Conservation (phyloP, 2,797 vertebrate genomes). For the Neomorphus geoffroyi region DNA sequence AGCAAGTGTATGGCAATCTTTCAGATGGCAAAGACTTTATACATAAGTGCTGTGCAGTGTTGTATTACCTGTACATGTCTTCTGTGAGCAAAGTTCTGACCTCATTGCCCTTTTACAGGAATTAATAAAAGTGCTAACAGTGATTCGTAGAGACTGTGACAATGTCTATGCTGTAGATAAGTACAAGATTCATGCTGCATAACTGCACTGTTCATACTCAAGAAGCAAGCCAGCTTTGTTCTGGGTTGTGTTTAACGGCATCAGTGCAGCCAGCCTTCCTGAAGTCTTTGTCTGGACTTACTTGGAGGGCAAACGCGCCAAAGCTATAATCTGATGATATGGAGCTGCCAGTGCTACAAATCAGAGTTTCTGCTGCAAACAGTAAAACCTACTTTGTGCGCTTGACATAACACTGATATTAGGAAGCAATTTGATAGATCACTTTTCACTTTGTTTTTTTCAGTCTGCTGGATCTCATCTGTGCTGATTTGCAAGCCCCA, state of each 20-base stretch:
- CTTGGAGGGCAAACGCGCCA: not conserved
- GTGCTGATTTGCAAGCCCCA: conserved; percentile 7
- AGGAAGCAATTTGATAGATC: not conserved
- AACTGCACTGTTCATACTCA: not conserved
- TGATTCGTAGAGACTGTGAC: not conserved
- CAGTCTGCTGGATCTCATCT: not conserved
- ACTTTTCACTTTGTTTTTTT: not conserved
- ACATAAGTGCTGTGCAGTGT: not conserved
- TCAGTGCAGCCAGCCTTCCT: not conserved
- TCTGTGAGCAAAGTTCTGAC: not conserved
- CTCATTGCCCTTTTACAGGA: not conserved
- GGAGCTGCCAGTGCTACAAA: not conserved
- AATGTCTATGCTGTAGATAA: not conserved
- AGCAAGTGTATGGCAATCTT: not conserved
- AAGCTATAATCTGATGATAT: too few species aligned
- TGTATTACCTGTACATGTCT: not conserved
- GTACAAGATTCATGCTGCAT: not conserved
- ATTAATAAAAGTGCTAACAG: accelerated
- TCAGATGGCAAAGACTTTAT: not conserved
- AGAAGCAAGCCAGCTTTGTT: not conserved
- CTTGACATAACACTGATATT: not conserved
- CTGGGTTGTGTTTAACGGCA: not conserved
- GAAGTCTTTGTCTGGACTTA: not conserved
- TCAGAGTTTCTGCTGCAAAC: not conserved
- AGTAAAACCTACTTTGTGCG: not conserved